Evolutionary conservation across 2,797 vertebrate species (phyloP).

Genomic region (Coranthus polyacanthus): DNA sequence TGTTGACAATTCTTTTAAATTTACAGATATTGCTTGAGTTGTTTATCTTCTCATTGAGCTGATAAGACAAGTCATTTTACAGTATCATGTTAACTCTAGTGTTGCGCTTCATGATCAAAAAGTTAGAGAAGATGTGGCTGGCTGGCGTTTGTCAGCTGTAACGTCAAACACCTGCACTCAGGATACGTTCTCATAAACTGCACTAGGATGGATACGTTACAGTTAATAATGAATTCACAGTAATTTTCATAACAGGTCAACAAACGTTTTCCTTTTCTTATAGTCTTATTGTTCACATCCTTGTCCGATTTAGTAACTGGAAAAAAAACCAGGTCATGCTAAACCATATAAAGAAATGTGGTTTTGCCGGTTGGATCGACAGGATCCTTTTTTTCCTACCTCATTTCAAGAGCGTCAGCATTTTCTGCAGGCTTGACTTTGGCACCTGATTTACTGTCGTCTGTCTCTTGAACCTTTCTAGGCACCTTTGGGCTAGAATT

Average conservation of each 20-base stretch:
- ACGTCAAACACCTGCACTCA: constrained; percentile 18
- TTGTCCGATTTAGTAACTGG: constrained; percentile 49
- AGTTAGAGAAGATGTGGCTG: constrained; percentile 7
- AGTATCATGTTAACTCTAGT: constrained; percentile 8
- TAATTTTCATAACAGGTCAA: constrained; percentile 47
- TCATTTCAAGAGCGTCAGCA: constrained; percentile 69
- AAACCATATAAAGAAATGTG: constrained; percentile 29
- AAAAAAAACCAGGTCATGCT: constrained; percentile 44
- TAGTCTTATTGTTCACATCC: constrained; percentile 29
- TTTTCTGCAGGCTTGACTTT: constrained; percentile 80
- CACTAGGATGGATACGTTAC: constrained; percentile 15
- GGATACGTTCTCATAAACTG: constrained; percentile 23
- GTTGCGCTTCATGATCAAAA: constrained; percentile 13
- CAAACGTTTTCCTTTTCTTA: constrained; percentile 14
- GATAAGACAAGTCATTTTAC: constrained; percentile 41
- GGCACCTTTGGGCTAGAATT: constrained; percentile 84
- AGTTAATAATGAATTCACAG: constrained; percentile 63
- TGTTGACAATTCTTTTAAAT: not conserved
- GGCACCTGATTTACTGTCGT: constrained; percentile 67
- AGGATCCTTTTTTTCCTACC: constrained; percentile 79
- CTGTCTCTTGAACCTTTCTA: constrained; percentile 82
- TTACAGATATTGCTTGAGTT: constrained; percentile 19
- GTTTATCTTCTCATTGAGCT: constrained; percentile 47
- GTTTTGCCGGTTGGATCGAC: constrained; percentile 1
- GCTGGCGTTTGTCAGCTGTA: constrained; percentile 5